Conservation (phyloP, 2,113 vertebrate genomes). For the Mastomys natalensis region DNA sequence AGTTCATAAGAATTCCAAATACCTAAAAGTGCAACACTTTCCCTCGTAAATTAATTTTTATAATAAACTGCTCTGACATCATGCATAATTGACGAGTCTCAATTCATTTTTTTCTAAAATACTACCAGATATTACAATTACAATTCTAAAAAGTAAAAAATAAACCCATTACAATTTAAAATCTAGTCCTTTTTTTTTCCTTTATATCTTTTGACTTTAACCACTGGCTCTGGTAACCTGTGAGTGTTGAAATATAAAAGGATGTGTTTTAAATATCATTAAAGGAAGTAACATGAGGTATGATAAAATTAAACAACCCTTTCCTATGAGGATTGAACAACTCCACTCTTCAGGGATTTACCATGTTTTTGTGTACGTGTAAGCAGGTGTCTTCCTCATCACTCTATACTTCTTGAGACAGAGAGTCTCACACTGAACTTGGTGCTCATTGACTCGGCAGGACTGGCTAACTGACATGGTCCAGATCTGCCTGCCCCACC, state of each 20-base stretch:
- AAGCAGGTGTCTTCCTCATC: not conserved
- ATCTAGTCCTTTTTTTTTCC: not conserved
- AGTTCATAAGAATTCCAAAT: slow-evolving; percentile 13
- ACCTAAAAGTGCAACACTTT: slow-evolving; percentile 25
- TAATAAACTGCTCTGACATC: not conserved
- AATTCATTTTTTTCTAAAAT: slow-evolving; percentile 31
- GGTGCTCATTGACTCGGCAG: not conserved
- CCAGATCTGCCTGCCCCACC: too few species aligned
- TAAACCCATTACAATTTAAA: not conserved
- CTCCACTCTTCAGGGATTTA: not conserved
- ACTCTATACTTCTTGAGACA: not conserved
- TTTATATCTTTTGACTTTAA: slow-evolving; percentile 28
- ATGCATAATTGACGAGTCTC: not conserved
- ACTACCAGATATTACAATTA: slow-evolving; percentile 18
- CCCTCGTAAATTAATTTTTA: slow-evolving; percentile 43
- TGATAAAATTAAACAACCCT: slow-evolving; percentile 15
- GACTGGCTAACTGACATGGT: not conserved
- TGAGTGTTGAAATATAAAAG: slow-evolving; percentile 11
- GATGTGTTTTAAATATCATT: slow-evolving; percentile 28
- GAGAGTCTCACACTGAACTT: not conserved
- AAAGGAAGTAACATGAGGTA: not conserved
- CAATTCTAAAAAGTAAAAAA: too few species aligned
- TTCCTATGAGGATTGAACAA: not conserved
- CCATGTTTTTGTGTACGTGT: not conserved
- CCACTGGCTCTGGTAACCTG: not conserved